phyloP scores from a whole-genome alignment of 2,888 invertebrate species.

The Ypsolopha sequella region DNA sequence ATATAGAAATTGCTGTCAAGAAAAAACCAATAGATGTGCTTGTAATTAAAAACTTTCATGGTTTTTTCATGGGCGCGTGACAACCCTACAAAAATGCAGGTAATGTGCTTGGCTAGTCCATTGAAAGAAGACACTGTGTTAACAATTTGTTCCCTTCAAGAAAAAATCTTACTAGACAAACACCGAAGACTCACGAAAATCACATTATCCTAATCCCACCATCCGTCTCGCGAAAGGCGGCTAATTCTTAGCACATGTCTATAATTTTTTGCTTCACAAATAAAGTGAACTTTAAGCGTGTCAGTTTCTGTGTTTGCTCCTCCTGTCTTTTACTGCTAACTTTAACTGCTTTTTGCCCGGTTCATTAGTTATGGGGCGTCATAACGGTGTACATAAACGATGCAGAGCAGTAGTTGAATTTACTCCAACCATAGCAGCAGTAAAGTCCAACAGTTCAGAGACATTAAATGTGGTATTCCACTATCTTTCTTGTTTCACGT shows the following conservation, averaged over 20 bases:
- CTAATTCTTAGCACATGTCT: slow-evolving; percentile 60
- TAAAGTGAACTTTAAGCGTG: slow-evolving; percentile 60
- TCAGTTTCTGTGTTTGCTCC: slow-evolving; percentile 27
- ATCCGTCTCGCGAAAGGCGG: slow-evolving; percentile 38
- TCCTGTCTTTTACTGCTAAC: slow-evolving; percentile 11
- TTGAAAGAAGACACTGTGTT: slow-evolving; percentile 63
- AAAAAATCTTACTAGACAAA: slow-evolving; percentile 53
- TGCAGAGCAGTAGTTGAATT: not conserved
- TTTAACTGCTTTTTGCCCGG: slow-evolving; percentile 6
- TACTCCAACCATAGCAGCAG: not conserved
- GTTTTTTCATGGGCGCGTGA: too few relatives aligned
- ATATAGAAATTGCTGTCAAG: too few relatives aligned
- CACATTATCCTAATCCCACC: slow-evolving; percentile 61
- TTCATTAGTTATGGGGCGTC: slow-evolving; percentile 23
- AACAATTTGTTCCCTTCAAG: slow-evolving; percentile 64
- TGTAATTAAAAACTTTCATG: too few relatives aligned
- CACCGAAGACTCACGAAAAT: slow-evolving; percentile 56
- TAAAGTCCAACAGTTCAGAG: not conserved
- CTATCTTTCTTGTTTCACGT: too few relatives aligned
- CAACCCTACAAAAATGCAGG: slow-evolving; percentile 32
- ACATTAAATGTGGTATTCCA: too few relatives aligned
- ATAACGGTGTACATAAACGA: slow-evolving; percentile 17
- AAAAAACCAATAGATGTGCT: too few relatives aligned
- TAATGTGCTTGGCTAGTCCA: slow-evolving; percentile 45
- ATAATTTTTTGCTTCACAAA: slow-evolving; percentile 53